phyloP scores from a whole-genome alignment of 2,113 vertebrate species.

The Vombatus ursinus region DNA sequence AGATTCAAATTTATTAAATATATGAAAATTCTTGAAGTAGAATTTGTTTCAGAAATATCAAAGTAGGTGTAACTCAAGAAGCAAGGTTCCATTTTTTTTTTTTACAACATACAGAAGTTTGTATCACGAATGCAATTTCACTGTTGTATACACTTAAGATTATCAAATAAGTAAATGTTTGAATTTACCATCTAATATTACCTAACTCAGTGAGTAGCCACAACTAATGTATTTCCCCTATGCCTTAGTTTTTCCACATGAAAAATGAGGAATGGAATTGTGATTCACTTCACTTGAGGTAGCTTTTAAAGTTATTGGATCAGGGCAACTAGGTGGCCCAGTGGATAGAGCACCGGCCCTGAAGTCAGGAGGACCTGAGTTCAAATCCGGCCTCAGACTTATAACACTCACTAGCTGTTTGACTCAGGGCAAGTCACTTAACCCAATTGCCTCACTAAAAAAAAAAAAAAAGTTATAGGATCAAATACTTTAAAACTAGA shows the following conservation, averaged over 20 bases:
- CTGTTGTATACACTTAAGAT: not conserved
- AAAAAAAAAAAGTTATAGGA: not conserved
- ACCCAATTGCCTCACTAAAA: no score
- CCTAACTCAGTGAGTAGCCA: not conserved
- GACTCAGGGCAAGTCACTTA: no score
- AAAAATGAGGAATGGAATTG: not conserved
- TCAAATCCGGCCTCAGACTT: no score
- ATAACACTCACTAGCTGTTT: no score
- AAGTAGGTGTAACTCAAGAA: no score
- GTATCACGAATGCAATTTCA: not conserved
- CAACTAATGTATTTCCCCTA: not conserved
- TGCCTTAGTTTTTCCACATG: conserved; percentile 30
- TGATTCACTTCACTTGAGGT: not conserved
- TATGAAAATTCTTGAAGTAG: no score
- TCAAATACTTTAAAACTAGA: not conserved
- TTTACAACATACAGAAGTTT: no score
- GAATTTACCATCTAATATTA: conserved; percentile 34
- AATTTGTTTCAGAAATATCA: no score
- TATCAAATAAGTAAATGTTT: conserved; percentile 9
- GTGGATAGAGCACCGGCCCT: no score
- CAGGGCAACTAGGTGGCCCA: not conserved
- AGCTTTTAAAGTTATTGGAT: not conserved
- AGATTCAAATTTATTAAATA: no score
- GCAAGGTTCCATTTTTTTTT: no score
- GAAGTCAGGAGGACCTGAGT: no score